phyloP scores from a whole-genome alignment of 2,113 vertebrate species.

The Rhynchopsitta pachyrhyncha region DNA sequence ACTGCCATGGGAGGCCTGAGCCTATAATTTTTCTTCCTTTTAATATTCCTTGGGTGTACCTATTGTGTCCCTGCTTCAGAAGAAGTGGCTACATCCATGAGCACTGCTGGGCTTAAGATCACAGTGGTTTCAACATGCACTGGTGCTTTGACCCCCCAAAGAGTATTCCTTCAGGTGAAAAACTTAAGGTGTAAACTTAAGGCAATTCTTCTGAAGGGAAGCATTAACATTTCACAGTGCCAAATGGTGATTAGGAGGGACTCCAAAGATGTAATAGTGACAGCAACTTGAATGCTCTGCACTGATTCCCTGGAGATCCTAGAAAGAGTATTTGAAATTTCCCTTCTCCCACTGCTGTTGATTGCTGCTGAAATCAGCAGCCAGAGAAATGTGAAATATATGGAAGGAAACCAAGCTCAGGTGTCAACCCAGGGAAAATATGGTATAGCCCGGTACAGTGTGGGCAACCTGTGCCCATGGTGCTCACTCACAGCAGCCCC shows the following conservation, averaged over 20 bases:
- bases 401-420: not conserved
- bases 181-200: not conserved
- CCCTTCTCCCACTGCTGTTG: not conserved
- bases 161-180: not conserved
- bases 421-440: not conserved
- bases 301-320: not conserved
- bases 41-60: not conserved
- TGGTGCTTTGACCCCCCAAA: not conserved
- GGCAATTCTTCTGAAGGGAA: not conserved
- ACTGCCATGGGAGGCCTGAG: not conserved
- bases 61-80: not conserved
- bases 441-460: not conserved
- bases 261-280: not conserved
- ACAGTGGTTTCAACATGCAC: not conserved
- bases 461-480: rapidly evolving
- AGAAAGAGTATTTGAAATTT: not conserved
- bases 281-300: not conserved
- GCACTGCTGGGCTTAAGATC: not conserved
- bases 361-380: not conserved
- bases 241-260: not conserved
- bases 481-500: rapidly evolving
- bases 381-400: not conserved
- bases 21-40: not conserved
- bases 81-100: not conserved
- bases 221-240: not conserved